Evolutionary conservation across 2,797 vertebrate genomes (phyloP).

Genomic region (Gambelia wislizenii): DNA sequence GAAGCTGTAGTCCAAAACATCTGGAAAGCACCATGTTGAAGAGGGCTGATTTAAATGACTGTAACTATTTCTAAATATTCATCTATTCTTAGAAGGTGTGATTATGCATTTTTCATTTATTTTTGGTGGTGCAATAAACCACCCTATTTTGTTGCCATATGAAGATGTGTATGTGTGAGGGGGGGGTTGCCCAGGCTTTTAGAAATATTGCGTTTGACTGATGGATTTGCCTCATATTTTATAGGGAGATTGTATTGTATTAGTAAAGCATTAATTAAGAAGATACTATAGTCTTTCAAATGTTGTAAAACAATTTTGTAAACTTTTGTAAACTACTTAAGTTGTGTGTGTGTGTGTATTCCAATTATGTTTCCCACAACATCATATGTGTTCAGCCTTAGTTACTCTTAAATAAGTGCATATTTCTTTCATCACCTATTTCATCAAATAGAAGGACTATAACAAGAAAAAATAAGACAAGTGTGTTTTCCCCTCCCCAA

Average conservation of each 20-base stretch:
- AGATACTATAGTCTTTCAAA: neutral
- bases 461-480: conserved; percentile 2
- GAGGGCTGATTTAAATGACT: neutral
- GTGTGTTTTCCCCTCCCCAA: neutral
- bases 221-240: neutral
- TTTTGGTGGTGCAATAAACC: neutral
- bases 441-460: conserved; percentile 9
- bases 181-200: neutral
- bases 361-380: neutral
- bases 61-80: neutral
- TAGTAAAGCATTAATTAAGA: neutral
- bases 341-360: no score
- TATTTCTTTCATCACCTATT: conserved; percentile 21
- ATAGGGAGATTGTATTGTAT: neutral
- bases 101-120: neutral
- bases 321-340: no score
- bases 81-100: neutral
- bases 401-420: neutral
- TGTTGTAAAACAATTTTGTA: neutral
- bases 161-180: neutral
- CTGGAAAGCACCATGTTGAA: neutral
- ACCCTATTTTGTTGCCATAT: neutral
- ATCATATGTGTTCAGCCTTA: neutral
- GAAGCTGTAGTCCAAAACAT: neutral
- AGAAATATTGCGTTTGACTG: neutral